These are phyloP conservation scores for Harmothoe impar DNA, from an alignment of 2,888 invertebrate genomes.

Conservation along the genomic window DNA sequence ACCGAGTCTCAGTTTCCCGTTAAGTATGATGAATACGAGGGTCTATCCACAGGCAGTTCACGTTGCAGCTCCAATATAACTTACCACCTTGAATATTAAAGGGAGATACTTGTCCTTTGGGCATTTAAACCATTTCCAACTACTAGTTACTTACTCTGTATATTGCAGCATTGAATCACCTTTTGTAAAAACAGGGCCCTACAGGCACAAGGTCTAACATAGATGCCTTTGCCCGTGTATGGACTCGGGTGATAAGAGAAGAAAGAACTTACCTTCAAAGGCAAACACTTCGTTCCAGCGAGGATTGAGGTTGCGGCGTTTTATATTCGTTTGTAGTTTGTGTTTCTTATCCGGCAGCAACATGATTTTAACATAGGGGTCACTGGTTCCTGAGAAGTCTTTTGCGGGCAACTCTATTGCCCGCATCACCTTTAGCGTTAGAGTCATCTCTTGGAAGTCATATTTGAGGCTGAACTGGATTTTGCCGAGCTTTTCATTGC, in stretches of 20 bases:
- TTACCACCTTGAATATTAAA: too few relatives aligned
- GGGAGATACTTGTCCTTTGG: too few relatives aligned
- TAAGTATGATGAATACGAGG: too few relatives aligned
- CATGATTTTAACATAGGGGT: conserved; percentile 83
- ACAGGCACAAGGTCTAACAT: too few relatives aligned
- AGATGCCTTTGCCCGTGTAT: too few relatives aligned
- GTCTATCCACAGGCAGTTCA: too few relatives aligned
- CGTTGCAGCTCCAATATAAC: too few relatives aligned
- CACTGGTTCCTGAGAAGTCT: conserved; percentile 83
- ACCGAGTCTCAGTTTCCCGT: too few relatives aligned
- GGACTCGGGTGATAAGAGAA: neutral
- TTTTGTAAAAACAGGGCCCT: too few relatives aligned
- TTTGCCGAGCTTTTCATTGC: conserved; percentile 73
- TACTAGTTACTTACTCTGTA: too few relatives aligned
- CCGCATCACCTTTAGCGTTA: conserved; percentile 80
- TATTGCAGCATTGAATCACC: too few relatives aligned
- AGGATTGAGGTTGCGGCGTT: conserved; percentile 82
- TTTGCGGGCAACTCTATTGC: conserved; percentile 82
- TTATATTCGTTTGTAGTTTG: conserved; percentile 83
- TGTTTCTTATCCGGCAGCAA: conserved; percentile 80
- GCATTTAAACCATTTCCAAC: too few relatives aligned
- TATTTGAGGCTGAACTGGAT: conserved; percentile 79
- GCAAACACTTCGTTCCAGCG: conserved; percentile 83
- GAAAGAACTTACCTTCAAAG: conserved; percentile 84
- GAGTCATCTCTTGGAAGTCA: conserved; percentile 72